Percentiles rank a stretch among this genome's conserved stretches.
Evolutionary conservation across 2,888 invertebrate species (phyloP).

Genomic region (Drosophila planitibia): DNA sequence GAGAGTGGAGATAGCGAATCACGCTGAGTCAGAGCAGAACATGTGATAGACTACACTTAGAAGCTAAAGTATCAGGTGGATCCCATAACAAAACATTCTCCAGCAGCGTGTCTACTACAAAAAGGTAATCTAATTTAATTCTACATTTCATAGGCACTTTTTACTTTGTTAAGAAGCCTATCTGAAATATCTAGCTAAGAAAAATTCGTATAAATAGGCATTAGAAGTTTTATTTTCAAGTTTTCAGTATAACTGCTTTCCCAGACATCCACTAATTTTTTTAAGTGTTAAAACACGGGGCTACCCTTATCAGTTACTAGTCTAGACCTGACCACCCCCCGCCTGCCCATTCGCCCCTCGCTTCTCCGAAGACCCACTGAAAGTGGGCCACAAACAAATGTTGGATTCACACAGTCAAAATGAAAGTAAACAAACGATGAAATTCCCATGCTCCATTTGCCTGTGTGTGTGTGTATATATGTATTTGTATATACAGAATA

Average conservation of each 20-base stretch:
- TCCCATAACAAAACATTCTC: no score
- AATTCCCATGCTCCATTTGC: constrained; percentile 40
- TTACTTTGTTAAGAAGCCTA: background rate
- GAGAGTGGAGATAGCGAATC: background rate
- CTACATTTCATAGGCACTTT: background rate
- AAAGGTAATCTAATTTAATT: background rate
- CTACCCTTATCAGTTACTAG: constrained; percentile 40
- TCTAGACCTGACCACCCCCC: background rate
- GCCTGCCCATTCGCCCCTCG: background rate
- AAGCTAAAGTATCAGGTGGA: background rate
- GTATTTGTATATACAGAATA: constrained; percentile 3
- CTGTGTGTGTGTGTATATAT: constrained; percentile 13
- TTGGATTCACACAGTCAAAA: constrained; percentile 43
- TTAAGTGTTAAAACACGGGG: constrained; percentile 7
- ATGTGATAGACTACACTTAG: constrained; percentile 11
- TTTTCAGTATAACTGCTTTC: background rate
- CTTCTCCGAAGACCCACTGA: background rate
- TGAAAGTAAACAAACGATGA: constrained; percentile 54
- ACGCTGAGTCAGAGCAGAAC: constrained; percentile 37
- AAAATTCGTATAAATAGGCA: background rate
- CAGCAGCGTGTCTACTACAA: background rate
- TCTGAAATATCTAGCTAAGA: background rate
- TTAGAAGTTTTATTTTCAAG: background rate
- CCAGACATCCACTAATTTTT: background rate
- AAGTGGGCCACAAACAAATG: constrained; percentile 49